These are phyloP conservation scores for Acanthosepion esculentum DNA, from an alignment of 2,888 invertebrate genomes.

Conservation along the genomic window DNA sequence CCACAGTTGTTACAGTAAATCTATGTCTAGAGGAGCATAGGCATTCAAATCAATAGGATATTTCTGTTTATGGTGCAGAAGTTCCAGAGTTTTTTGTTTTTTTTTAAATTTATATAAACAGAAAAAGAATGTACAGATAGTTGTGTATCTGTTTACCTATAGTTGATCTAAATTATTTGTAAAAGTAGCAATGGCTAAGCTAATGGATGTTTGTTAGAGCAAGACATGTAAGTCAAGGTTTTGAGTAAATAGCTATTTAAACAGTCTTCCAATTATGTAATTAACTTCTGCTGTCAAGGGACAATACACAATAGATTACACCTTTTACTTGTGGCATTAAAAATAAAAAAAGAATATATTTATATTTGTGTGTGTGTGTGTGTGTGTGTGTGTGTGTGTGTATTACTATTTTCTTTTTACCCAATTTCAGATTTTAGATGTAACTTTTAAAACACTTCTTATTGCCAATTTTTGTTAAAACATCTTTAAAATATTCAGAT, in stretches of 20 bases:
- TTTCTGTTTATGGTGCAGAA: too few species aligned
- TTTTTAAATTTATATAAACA: too few species aligned
- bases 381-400: too few species aligned
- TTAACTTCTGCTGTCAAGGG: background rate
- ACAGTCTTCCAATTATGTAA: conserved; percentile 15
- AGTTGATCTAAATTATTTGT: background rate
- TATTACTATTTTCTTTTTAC: background rate
- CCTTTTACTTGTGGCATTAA: background rate
- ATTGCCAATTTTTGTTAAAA: too few species aligned
- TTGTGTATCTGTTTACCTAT: background rate
- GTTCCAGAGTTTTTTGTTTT: too few species aligned
- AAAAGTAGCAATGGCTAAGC: background rate
- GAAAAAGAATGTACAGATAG: too few species aligned
- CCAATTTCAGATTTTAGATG: background rate
- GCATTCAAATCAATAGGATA: too few species aligned
- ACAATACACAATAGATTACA: background rate
- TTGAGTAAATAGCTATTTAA: background rate
- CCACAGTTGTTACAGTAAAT: too few species aligned
- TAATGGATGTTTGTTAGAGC: background rate
- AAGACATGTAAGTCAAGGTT: background rate
- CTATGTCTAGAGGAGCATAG: too few species aligned
- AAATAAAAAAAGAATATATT: background rate
- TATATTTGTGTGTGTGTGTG: too few species aligned
- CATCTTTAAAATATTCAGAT: too few species aligned
- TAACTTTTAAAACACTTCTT: too few species aligned